phyloP scores from a whole-genome alignment of 1,140 invertebrate genomes.

The Onthophagus taurus region DNA sequence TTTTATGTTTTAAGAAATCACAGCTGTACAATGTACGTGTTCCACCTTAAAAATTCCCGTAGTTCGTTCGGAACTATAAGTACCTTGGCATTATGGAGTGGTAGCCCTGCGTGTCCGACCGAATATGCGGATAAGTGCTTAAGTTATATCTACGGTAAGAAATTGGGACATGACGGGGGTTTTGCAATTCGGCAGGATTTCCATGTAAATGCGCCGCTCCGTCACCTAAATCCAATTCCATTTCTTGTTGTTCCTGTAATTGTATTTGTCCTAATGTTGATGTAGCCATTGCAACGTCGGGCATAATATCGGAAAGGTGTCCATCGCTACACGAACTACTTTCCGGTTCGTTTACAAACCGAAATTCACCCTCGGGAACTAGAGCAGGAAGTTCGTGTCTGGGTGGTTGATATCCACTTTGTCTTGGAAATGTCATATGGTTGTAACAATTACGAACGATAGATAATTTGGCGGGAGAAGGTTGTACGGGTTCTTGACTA shows the following conservation, averaged over 20 bases:
- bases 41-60: conserved; percentile 11
- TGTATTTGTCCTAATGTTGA: conserved; percentile 60
- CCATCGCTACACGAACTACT: conserved; percentile 54
- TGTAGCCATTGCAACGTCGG: conserved; percentile 82
- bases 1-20: conserved; percentile 15
- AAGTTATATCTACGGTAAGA: conserved; percentile 27
- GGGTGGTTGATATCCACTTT: conserved; percentile 27
- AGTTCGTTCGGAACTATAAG: conserved; percentile 23
- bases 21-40: conserved; percentile 17
- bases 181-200: conserved; percentile 14
- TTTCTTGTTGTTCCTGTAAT: conserved; percentile 54
- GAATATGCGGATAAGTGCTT: conserved; percentile 28
- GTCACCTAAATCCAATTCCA: conserved; percentile 66
- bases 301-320: conserved; percentile 72
- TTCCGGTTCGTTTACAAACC: conserved; percentile 42
- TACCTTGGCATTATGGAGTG: conserved; percentile 22
- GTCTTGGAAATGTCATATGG: conserved; percentile 52
- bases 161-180: conserved; percentile 20
- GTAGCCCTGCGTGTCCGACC: conserved; percentile 29
- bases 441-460: conserved; percentile 30
- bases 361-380: conserved; percentile 36
- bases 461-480: conserved; percentile 24
- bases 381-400: conserved; percentile 33
- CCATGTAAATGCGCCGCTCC: conserved; percentile 48
- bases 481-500: conserved; percentile 18